Evolutionary conservation across 92 coral and sea anemone species (phyloP).

Genomic region (Phenganax marumi): DNA sequence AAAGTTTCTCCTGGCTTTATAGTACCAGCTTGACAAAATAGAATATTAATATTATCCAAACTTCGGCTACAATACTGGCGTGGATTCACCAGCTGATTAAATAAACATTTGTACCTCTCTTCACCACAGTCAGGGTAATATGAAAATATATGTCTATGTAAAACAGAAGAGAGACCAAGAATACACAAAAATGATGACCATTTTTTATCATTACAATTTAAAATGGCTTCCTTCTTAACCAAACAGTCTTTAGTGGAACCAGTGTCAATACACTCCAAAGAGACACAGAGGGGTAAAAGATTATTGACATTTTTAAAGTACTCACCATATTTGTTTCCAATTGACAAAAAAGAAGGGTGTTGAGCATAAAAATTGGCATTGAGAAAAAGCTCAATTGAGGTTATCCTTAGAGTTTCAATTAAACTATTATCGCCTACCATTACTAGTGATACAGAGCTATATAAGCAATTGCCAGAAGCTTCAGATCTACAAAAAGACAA

Average conservation of each 20-base stretch:
- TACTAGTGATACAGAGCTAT: background rate
- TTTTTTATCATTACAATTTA: background rate
- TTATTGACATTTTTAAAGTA: background rate
- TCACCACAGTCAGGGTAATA: constrained; percentile 16
- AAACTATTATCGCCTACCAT: constrained; percentile 6
- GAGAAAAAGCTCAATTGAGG: constrained; percentile 1
- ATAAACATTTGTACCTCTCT: background rate
- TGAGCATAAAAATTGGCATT: constrained; percentile 7
- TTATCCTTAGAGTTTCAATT: background rate
- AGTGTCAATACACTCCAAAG: background rate
- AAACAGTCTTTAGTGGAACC: background rate
- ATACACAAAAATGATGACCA: background rate
- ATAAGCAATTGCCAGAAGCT: constrained; percentile 19
- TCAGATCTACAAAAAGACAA: constrained; percentile 9
- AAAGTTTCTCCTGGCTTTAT: too few species aligned
- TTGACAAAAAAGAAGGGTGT: background rate
- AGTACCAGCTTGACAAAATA: too few species aligned
- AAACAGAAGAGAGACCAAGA: constrained; percentile 17
- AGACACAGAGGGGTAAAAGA: constrained; percentile 14
- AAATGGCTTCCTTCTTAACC: background rate
- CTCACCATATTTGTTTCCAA: background rate
- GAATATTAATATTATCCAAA: background rate
- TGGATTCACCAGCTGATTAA: background rate
- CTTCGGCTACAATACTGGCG: background rate
- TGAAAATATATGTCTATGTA: background rate